Evolutionary conservation across 2,113 vertebrate genomes (phyloP).

Genomic region (Bagarius yarrelli): DNA sequence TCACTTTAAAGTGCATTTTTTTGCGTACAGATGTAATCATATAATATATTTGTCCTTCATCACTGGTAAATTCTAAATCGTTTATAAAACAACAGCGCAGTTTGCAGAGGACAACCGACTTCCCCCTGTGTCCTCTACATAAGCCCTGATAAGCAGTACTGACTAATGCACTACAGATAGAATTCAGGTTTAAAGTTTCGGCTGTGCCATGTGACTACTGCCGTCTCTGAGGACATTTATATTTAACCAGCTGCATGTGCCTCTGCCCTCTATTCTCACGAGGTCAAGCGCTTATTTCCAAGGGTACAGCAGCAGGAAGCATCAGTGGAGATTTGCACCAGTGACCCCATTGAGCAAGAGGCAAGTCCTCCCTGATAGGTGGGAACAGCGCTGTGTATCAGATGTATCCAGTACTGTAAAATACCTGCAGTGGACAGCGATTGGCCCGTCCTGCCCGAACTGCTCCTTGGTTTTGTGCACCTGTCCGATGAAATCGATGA

Average conservation of each 20-base stretch:
- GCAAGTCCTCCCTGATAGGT: background rate
- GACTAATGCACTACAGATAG: background rate
- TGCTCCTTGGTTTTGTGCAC: conserved; percentile 99
- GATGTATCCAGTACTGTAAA: background rate
- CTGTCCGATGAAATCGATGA: conserved; percentile 98
- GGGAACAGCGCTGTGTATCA: background rate
- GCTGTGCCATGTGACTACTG: conserved; percentile 10
- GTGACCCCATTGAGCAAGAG: conserved; percentile 1
- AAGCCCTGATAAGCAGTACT: conserved; percentile 3
- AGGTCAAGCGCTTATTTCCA: background rate
- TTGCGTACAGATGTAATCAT: background rate
- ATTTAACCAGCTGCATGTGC: conserved; percentile 24
- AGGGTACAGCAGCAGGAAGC: conserved; percentile 2
- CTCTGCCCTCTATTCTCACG: background rate
- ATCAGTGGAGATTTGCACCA: conserved; percentile 11
- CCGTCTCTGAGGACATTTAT: conserved; percentile 26
- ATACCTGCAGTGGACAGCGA: conserved; percentile 97
- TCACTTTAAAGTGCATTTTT: background rate
- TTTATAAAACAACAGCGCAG: background rate
- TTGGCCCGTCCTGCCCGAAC: conserved; percentile 97
- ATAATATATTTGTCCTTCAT: conserved; percentile 2
- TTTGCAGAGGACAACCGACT: conserved; percentile 1
- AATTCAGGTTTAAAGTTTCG: background rate
- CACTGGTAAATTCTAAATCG: background rate
- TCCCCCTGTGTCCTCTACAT: background rate